phyloP scores from a whole-genome alignment of 2,113 vertebrate genomes.

The Etheostoma cragini region DNA sequence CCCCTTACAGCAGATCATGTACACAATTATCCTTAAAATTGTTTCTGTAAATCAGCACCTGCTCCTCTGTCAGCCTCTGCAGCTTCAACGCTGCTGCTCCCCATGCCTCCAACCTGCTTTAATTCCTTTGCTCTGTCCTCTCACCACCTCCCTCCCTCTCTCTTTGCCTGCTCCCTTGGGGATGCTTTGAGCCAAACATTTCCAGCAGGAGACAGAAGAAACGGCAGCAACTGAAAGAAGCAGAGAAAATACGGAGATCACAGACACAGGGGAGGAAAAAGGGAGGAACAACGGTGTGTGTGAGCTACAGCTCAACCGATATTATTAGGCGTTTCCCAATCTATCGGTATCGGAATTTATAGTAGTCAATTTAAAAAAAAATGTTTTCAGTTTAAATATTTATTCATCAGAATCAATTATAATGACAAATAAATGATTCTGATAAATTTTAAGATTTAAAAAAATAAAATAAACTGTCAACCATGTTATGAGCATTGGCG shows the following conservation, averaged over 20 bases:
- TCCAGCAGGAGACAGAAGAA: conserved; percentile 47
- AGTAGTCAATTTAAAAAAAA: no score
- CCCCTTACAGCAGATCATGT: conserved; percentile 66
- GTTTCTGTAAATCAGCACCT: conserved; percentile 74
- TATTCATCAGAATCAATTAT: no score
- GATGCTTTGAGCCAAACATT: conserved; percentile 44
- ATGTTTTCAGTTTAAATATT: no score
- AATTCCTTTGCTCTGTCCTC: conserved; percentile 24
- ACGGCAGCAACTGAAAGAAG: conserved; percentile 39
- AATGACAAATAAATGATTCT: no score
- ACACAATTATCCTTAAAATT: conserved; percentile 74
- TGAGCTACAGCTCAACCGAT: not conserved
- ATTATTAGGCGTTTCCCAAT: no score
- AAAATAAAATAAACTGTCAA: no score
- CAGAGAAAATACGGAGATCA: conserved; percentile 56
- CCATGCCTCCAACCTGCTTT: conserved; percentile 16
- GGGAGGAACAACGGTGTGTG: conserved; percentile 37
- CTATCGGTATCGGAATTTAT: no score
- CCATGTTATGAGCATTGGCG: no score
- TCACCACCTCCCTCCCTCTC: not conserved
- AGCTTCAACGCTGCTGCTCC: conserved; percentile 35
- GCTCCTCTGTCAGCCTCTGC: conserved; percentile 54
- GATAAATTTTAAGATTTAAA: no score
- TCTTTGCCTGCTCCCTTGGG: conserved; percentile 31
- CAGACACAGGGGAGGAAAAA: not conserved